Evolutionary conservation across 2,888 invertebrate species (phyloP).

Genomic region (Sphinx pinastri): DNA sequence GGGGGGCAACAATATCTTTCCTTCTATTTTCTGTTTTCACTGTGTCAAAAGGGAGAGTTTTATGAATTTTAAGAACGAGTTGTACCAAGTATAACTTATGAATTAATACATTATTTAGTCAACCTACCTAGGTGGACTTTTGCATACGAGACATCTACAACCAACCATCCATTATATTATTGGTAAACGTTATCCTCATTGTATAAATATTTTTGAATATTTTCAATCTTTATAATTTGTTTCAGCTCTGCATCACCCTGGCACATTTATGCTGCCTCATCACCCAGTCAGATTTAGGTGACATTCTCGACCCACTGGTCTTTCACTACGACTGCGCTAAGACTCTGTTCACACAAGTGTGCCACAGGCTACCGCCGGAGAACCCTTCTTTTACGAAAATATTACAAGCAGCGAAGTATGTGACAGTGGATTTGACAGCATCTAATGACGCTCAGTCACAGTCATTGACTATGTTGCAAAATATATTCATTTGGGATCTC

Average conservation of each 20-base stretch:
- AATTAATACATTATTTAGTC: no score
- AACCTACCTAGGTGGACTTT: no score
- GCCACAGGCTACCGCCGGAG: slow-evolving; percentile 71
- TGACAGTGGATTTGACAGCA: slow-evolving; percentile 71
- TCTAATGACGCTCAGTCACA: slow-evolving; percentile 63
- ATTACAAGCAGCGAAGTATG: slow-evolving; percentile 75
- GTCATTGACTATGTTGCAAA: slow-evolving; percentile 70
- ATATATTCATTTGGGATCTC: slow-evolving; percentile 78
- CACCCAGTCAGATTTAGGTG: slow-evolving; percentile 82
- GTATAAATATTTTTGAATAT: no score
- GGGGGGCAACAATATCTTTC: no score
- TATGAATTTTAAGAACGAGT: no score
- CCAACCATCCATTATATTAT: no score
- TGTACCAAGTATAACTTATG: no score
- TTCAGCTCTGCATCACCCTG: slow-evolving; percentile 88
- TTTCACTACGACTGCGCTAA: slow-evolving; percentile 77
- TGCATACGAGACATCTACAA: no score
- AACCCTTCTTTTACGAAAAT: slow-evolving; percentile 71
- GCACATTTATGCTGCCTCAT: slow-evolving; percentile 87
- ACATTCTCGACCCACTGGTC: slow-evolving; percentile 77
- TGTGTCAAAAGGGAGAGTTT: no score
- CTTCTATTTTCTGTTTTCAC: no score
- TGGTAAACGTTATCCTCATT: no score
- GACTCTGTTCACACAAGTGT: slow-evolving; percentile 64
- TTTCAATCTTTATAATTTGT: slow-evolving; percentile 33